These are phyloP conservation scores for Tinea pellionella DNA, from an alignment of 2,888 invertebrate genomes.

Conservation along the genomic window DNA sequence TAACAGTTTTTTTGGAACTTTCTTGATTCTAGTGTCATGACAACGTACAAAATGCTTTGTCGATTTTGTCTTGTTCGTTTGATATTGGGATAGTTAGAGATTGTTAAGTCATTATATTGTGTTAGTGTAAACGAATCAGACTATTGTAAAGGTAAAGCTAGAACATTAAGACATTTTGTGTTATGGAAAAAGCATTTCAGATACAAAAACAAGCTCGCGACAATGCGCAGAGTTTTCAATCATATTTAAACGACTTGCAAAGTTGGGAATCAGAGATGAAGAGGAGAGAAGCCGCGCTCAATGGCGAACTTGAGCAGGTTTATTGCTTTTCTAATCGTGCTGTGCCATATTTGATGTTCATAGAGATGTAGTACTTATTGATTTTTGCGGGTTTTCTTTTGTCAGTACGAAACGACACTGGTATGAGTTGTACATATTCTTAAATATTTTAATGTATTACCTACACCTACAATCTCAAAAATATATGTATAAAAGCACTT, in stretches of 20 bases:
- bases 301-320: slow-evolving; percentile 59
- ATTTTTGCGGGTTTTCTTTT: slow-evolving; percentile 17
- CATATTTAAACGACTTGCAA: slow-evolving; percentile 77
- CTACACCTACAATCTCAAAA: too few species aligned
- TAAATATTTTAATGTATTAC: too few species aligned
- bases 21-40: background rate
- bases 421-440: too few species aligned
- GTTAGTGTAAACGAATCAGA: background rate
- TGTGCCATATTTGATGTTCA: slow-evolving; percentile 4
- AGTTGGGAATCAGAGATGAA: slow-evolving; percentile 80
- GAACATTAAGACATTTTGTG: background rate
- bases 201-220: slow-evolving; percentile 79
- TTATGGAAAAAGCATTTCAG: slow-evolving; percentile 71
- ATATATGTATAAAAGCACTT: too few species aligned
- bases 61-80: background rate
- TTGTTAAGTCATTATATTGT: background rate
- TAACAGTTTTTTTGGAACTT: background rate
- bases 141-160: background rate
- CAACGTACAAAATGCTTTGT: background rate
- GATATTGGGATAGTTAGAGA: background rate
- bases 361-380: too few species aligned
- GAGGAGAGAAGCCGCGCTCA: slow-evolving; percentile 73
- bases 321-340: slow-evolving; percentile 5
- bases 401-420: slow-evolving; percentile 15
- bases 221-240: slow-evolving; percentile 77